These are phyloP conservation scores for Aradophagus sp. DNA, from an alignment of 1,140 invertebrate genomes.

Conservation along the genomic window DNA sequence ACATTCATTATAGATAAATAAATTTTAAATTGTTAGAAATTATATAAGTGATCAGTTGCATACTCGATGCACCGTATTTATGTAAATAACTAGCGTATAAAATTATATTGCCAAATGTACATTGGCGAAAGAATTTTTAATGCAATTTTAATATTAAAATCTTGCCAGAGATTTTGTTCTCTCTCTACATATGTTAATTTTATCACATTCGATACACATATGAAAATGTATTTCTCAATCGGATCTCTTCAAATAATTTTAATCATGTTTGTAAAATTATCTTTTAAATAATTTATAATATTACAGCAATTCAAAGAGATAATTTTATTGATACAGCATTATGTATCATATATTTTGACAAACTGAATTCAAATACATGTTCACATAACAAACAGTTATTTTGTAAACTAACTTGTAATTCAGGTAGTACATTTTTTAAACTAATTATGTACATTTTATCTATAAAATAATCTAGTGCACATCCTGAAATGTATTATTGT, in stretches of 20 bases:
- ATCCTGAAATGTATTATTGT: too few relatives aligned
- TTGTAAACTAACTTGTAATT: too few relatives aligned
- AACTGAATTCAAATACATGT: too few relatives aligned
- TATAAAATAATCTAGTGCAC: too few relatives aligned
- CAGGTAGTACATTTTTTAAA: too few relatives aligned
- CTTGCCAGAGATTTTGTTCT: conserved; percentile 7
- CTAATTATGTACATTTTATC: too few relatives aligned
- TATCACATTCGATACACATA: conserved; percentile 11
- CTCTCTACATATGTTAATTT: conserved; percentile 18
- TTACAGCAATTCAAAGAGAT: too few relatives aligned
- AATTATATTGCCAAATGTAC: conserved; percentile 36
- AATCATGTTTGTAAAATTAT: conserved; percentile 1
- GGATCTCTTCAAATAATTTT: background rate
- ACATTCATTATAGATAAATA: too few relatives aligned
- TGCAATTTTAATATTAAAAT: conserved; percentile 28
- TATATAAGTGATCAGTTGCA: conserved; percentile 15
- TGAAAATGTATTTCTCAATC: conserved; percentile 25
- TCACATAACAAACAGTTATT: too few relatives aligned
- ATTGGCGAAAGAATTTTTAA: conserved; percentile 23
- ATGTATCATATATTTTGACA: too few relatives aligned
- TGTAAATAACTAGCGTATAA: conserved; percentile 41
- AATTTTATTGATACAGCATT: too few relatives aligned
- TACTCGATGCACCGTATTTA: conserved; percentile 20
- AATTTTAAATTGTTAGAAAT: background rate
- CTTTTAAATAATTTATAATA: too few relatives aligned